phyloP scores from a whole-genome alignment of 2,113 vertebrate species.

The Atlantisia rogersi region DNA sequence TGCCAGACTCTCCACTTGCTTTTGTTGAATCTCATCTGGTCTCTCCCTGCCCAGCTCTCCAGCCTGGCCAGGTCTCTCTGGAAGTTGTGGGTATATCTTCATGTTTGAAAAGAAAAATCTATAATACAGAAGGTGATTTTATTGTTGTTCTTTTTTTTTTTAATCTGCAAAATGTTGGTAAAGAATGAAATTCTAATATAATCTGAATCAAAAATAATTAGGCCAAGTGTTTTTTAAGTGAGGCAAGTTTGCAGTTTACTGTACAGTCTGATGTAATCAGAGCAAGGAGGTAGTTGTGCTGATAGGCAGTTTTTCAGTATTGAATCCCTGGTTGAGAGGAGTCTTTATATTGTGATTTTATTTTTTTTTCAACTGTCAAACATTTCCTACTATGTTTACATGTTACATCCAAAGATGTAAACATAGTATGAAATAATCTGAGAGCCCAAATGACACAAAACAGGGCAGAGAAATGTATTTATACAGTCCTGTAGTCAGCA shows the following conservation, averaged over 20 bases:
- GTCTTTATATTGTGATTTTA: neutral
- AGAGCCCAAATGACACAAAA: neutral
- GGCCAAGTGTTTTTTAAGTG: neutral
- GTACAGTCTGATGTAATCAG: neutral
- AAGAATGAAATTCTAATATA: neutral
- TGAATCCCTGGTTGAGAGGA: neutral
- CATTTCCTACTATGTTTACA: too few species aligned
- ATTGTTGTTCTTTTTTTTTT: neutral
- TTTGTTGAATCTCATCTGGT: too few species aligned
- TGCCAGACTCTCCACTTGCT: too few species aligned
- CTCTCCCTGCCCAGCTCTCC: too few species aligned
- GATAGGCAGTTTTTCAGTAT: neutral
- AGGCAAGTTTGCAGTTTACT: neutral
- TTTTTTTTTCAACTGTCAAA: neutral
- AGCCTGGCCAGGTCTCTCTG: too few species aligned
- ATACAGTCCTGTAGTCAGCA: neutral
- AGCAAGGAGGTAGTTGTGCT: neutral
- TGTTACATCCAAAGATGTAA: neutral
- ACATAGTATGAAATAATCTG: neutral
- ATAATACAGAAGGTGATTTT: neutral
- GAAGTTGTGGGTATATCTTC: neutral
- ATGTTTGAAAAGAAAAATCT: neutral
- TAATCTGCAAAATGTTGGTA: neutral
- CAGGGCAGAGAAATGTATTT: neutral
- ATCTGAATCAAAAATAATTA: neutral